A percentile compares a stretch with the other conserved stretches of the same genome.
phyloP scores from a whole-genome alignment of 1,140 invertebrate species.

The Diachasma alloeum region DNA sequence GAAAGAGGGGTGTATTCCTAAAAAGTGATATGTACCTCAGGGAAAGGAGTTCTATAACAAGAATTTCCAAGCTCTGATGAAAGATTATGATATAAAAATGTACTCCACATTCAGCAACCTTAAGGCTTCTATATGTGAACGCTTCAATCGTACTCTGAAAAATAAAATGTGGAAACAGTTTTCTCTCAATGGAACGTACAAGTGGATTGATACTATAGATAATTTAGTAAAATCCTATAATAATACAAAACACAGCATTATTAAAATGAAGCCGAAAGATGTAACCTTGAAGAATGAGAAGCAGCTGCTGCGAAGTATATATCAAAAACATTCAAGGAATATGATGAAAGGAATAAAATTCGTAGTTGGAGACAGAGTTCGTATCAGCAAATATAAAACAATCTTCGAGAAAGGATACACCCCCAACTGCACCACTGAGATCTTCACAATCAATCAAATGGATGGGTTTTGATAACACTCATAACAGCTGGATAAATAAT shows the following conservation, averaged over 20 bases:
- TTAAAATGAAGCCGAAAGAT: neutral
- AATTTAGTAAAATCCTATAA: neutral
- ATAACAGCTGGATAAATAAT: too few relatives aligned
- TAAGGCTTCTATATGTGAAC: neutral
- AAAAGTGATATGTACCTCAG: conserved; percentile 16
- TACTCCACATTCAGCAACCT: neutral
- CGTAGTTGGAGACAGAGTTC: too few relatives aligned
- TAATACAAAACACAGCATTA: conserved; percentile 3
- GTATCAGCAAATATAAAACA: too few relatives aligned
- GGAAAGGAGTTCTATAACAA: conserved; percentile 17
- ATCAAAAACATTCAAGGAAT: neutral
- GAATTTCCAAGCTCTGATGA: neutral
- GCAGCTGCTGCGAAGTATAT: neutral
- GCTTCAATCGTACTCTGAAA: too few relatives aligned
- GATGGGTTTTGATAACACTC: too few relatives aligned
- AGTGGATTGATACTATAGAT: conserved; percentile 11
- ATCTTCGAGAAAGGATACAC: too few relatives aligned
- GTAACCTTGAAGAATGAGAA: neutral
- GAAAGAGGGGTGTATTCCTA: neutral
- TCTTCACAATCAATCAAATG: too few relatives aligned
- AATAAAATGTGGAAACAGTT: conserved; percentile 1
- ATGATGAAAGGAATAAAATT: neutral
- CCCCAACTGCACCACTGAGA: too few relatives aligned
- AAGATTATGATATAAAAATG: neutral
- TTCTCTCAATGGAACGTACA: neutral